These are phyloP conservation scores for Heliconius himera DNA, from an alignment of 1,140 invertebrate genomes.

Conservation along the genomic window DNA sequence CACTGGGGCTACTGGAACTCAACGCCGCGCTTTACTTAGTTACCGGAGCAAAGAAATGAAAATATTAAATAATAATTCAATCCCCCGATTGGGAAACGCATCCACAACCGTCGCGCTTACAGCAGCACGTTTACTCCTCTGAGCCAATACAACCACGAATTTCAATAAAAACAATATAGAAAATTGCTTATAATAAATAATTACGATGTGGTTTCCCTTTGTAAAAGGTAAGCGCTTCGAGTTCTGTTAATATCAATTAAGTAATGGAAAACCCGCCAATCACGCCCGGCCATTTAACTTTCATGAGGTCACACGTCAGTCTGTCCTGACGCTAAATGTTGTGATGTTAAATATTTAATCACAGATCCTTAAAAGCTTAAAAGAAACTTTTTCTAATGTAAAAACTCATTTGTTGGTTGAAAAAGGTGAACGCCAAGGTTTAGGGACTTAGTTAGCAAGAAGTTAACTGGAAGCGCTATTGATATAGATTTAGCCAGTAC, in stretches of 20 bases:
- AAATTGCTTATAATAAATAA: background rate
- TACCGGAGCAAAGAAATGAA: too few species aligned
- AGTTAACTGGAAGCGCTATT: too few species aligned
- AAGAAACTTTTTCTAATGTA: background rate
- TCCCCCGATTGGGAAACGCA: too few species aligned
- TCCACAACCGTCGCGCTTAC: too few species aligned
- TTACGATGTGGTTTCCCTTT: background rate
- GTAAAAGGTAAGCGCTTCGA: background rate
- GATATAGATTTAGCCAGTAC: too few species aligned
- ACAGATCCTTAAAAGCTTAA: background rate
- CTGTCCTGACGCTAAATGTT: slow-evolving; percentile 30
- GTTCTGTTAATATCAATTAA: slow-evolving; percentile 23
- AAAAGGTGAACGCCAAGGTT: background rate
- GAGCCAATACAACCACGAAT: too few species aligned
- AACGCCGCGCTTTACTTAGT: too few species aligned
- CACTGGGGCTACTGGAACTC: too few species aligned
- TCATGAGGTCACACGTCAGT: slow-evolving; percentile 39
- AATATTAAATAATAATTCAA: too few species aligned
- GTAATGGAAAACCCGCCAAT: slow-evolving; percentile 34
- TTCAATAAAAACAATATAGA: background rate
- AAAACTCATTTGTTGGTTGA: slow-evolving; percentile 2
- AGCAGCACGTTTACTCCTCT: too few species aligned
- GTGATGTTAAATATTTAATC: background rate
- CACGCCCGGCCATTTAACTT: slow-evolving; percentile 39
- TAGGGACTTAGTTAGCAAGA: too few species aligned